These are phyloP conservation scores for Clupea harengus DNA, from an alignment of 2,113 vertebrate genomes.

Conservation along the genomic window DNA sequence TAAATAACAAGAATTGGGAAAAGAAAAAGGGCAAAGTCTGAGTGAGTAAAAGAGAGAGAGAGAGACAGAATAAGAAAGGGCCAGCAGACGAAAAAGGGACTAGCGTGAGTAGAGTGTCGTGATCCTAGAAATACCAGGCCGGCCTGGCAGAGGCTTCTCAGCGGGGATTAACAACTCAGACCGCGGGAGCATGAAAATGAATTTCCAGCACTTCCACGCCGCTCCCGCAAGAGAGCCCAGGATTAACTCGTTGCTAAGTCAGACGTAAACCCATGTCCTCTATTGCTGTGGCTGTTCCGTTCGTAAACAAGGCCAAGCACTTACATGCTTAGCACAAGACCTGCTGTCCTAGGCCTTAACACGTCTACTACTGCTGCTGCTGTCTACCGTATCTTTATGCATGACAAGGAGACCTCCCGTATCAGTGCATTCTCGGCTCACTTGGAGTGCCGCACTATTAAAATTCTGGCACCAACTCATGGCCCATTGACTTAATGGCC, in stretches of 20 bases:
- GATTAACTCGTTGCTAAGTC: background rate
- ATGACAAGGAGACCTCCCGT: background rate
- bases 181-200: background rate
- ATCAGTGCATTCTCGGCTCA: background rate
- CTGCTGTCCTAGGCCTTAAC: background rate
- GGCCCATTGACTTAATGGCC: constrained; percentile 37
- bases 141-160: background rate
- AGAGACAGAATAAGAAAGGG: background rate
- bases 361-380: background rate
- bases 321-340: background rate
- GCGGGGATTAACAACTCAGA: background rate
- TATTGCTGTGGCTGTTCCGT: background rate
- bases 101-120: background rate
- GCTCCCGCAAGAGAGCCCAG: background rate
- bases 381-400: background rate
- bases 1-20: constrained; percentile 14
- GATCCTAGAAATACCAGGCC: constrained; percentile 26
- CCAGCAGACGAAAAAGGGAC: background rate
- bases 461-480: constrained; percentile 34
- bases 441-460: constrained; percentile 24
- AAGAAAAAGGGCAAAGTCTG: background rate
- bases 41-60: constrained; percentile 19
- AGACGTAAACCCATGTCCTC: background rate
- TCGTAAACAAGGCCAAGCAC: background rate
- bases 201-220: background rate